These are phyloP conservation scores for Idaea aversata DNA, from an alignment of 2,888 invertebrate genomes.

Conservation along the genomic window DNA sequence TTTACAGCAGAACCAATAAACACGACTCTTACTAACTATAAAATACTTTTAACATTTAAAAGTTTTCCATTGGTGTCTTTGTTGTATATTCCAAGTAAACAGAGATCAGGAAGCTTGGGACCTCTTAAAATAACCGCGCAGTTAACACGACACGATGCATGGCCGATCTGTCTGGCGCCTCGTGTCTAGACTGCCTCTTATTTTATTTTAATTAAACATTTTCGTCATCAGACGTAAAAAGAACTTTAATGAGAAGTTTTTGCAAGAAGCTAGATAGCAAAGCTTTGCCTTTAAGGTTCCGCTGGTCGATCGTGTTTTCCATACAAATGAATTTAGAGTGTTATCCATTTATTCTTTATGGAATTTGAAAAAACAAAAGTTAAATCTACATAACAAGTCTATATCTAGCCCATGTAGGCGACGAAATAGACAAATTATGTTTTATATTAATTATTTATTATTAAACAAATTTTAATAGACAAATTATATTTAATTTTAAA, in stretches of 20 bases:
- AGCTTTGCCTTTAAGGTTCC: constrained; percentile 15
- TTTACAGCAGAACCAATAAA: not conserved
- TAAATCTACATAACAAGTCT: too few relatives aligned
- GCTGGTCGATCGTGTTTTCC: too few relatives aligned
- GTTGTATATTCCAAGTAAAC: constrained; percentile 19
- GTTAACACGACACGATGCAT: constrained; percentile 39
- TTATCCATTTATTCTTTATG: too few relatives aligned
- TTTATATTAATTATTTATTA: too few relatives aligned
- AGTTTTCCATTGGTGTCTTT: not conserved
- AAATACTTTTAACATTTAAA: not conserved
- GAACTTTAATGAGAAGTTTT: constrained; percentile 29
- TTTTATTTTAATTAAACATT: constrained; percentile 44
- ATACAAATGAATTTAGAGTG: too few relatives aligned
- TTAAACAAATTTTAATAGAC: too few relatives aligned
- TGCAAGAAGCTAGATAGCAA: constrained; percentile 24
- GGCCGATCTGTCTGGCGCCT: constrained; percentile 44
- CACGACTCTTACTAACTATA: not conserved
- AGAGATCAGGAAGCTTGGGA: constrained; percentile 46
- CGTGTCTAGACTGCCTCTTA: constrained; percentile 43
- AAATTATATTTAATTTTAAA: too few relatives aligned
- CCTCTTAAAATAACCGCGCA: constrained; percentile 51
- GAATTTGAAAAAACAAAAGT: too few relatives aligned
- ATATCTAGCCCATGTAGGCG: too few relatives aligned
- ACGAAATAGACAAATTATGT: too few relatives aligned
- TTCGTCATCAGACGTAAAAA: constrained; percentile 31